Conservation (phyloP, 2,797 vertebrate genomes). For the Ataeniobius toweri region DNA sequence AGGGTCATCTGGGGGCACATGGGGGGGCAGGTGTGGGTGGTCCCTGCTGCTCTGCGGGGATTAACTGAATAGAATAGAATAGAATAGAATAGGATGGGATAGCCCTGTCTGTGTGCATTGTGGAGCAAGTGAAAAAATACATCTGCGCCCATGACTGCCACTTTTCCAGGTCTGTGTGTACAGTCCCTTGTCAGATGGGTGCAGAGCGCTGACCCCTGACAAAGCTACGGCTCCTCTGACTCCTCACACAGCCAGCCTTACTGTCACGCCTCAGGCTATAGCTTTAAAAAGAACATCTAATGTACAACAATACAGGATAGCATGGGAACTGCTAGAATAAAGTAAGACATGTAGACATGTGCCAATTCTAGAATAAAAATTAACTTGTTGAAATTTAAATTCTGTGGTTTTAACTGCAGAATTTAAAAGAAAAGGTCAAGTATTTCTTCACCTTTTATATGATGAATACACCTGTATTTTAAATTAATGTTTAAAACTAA, state of each 20-base stretch:
- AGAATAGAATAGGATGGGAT: constrained; percentile 27
- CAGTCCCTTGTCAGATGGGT: constrained; percentile 51
- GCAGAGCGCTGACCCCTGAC: constrained; percentile 39
- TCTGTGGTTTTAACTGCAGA: no score
- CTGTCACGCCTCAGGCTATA: background rate
- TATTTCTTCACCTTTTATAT: background rate
- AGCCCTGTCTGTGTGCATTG: constrained; percentile 17
- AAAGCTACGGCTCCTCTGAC: constrained; percentile 9
- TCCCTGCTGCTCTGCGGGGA: constrained; percentile 33
- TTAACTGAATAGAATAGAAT: constrained; percentile 27
- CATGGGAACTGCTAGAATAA: background rate
- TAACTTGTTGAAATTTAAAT: no score
- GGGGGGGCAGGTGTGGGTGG: constrained; percentile 25
- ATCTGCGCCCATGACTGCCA: constrained; percentile 29
- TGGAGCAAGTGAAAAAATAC: constrained; percentile 4
- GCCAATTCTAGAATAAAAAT: background rate
- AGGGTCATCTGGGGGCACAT: constrained; percentile 29
- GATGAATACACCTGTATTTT: background rate
- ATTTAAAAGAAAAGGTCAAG: no score
- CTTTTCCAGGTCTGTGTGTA: constrained; percentile 44
- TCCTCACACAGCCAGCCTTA: background rate
- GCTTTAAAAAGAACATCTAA: background rate
- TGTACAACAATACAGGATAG: background rate
- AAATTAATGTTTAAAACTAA: background rate
- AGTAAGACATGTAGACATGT: background rate